Base-by-base conservation (phyloP, 2,113 vertebrate species). In the Hemiscyllium ocellatum region DNA sequence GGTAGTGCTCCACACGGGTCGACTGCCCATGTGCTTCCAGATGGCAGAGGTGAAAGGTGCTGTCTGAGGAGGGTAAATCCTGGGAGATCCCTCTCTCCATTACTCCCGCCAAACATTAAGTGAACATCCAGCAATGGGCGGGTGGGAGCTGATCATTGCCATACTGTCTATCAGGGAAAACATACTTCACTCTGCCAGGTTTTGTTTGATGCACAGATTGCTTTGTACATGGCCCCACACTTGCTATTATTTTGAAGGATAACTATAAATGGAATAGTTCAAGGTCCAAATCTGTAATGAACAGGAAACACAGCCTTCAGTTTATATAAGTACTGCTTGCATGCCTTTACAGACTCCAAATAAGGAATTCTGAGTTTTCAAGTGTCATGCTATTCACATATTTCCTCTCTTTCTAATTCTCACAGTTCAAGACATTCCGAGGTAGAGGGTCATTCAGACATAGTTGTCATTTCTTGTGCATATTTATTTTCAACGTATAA, bases 401-500 rank as follows among this genome's bases (percentile, higher is more conserved):
- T 97, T 98, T 97, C 97, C 97, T 98, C 97, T 97, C 97, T 97
- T 98, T 98, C 96, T 97, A 97, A 98, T 98, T 98, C 98, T 98
- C 98, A 98, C 97, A 97, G 97, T 97, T 97, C 97, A 98, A 98
- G 98, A 98, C 97, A 98, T 98, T 98, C 97, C 97, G 97, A 98
- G 98, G 98, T 98, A 97, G 97, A 96, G 97, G 97, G 97, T 98
- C 97, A 98, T 97, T 97, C 97, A 97, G 97, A 97, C 97, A 97
- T 97, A 97, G 97, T 97, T 98, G 98, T 98, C 98, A 97, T 97
- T 98, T 97, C 97, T 97, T 97, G 97, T 97, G 97, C 97, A 97
- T 98, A 98, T 98, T 98, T 98, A 98, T 99, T 98, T 98, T 98
- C 97, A 97, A 98, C 98, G 97, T 98, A 97, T 98, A 97, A 98